Percentiles rank a stretch among this genome's conserved stretches.
phyloP scores from a whole-genome alignment of 2,113 vertebrate genomes.

The Megaceryle torquata region DNA sequence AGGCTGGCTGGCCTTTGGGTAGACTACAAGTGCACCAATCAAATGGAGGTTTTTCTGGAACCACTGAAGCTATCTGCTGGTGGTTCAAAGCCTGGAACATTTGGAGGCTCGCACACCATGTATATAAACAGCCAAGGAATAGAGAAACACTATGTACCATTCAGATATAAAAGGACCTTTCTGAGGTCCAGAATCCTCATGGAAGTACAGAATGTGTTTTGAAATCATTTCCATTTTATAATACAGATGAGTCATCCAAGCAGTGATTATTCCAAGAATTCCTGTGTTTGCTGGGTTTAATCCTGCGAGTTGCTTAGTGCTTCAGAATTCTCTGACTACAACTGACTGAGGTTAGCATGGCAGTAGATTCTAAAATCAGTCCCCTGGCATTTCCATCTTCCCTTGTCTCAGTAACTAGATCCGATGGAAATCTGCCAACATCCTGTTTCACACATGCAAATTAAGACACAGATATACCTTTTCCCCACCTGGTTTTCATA shows the following conservation, averaged over 20 bases:
- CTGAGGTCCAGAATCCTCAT: conserved; percentile 10
- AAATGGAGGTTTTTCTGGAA: not conserved
- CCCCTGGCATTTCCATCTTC: not conserved
- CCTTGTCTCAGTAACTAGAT: not conserved
- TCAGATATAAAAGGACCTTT: not conserved
- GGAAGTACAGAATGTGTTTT: conserved; percentile 5
- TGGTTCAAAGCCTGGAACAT: conserved; percentile 10
- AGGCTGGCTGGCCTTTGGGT: not conserved
- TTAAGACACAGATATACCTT: not conserved
- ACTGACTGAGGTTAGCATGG: not conserved
- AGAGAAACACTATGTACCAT: conserved; percentile 8
- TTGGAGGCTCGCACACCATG: not conserved
- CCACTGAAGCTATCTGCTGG: not conserved
- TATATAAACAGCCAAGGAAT: not conserved
- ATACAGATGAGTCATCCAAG: conserved; percentile 17
- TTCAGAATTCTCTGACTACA: not conserved
- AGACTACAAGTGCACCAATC: not conserved
- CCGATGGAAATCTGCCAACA: not conserved
- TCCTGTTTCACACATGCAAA: too few species aligned
- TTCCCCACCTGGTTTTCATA: not conserved
- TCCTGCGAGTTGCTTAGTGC: not conserved
- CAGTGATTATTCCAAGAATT: not conserved
- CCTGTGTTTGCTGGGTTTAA: not conserved
- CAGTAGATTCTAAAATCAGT: not conserved
- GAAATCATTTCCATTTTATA: conserved; percentile 35